Evolutionary conservation across 2,888 invertebrate species (phyloP).

Genomic region (Fabriciana adippe): DNA sequence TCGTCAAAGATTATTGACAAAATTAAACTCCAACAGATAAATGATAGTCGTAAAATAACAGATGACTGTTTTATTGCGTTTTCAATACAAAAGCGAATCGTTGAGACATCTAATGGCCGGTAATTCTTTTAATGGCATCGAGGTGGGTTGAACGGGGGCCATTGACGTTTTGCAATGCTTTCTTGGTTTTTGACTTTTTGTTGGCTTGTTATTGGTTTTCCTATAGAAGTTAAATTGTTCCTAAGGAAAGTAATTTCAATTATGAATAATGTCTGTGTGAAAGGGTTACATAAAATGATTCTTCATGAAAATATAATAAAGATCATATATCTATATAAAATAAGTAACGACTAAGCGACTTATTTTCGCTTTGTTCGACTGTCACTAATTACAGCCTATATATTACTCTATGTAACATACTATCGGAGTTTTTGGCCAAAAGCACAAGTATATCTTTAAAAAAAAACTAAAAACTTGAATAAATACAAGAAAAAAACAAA

Average conservation of each 20-base stretch:
- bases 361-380: too few relatives aligned
- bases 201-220: slow-evolving; percentile 22
- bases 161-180: slow-evolving; percentile 30
- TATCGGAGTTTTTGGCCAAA: too few relatives aligned
- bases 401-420: too few relatives aligned
- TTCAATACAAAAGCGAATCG: slow-evolving; percentile 57
- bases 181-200: slow-evolving; percentile 29
- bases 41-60: slow-evolving; percentile 63
- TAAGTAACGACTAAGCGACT: too few relatives aligned
- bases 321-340: too few relatives aligned
- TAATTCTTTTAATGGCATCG: slow-evolving; percentile 47
- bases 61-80: slow-evolving; percentile 61
- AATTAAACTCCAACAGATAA: slow-evolving; percentile 57
- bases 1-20: slow-evolving; percentile 45
- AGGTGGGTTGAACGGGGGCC: slow-evolving; percentile 28
- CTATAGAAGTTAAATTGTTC: slow-evolving; percentile 11
- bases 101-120: slow-evolving; percentile 57
- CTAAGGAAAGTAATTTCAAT: not conserved
- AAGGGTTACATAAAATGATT: not conserved
- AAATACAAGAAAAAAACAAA: too few relatives aligned
- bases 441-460: too few relatives aligned
- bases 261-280: not conserved
- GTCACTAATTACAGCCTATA: too few relatives aligned
- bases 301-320: too few relatives aligned
- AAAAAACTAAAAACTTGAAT: too few relatives aligned